phyloP scores from a whole-genome alignment of 2,113 vertebrate genomes.

The Rhynchopsitta pachyrhyncha region DNA sequence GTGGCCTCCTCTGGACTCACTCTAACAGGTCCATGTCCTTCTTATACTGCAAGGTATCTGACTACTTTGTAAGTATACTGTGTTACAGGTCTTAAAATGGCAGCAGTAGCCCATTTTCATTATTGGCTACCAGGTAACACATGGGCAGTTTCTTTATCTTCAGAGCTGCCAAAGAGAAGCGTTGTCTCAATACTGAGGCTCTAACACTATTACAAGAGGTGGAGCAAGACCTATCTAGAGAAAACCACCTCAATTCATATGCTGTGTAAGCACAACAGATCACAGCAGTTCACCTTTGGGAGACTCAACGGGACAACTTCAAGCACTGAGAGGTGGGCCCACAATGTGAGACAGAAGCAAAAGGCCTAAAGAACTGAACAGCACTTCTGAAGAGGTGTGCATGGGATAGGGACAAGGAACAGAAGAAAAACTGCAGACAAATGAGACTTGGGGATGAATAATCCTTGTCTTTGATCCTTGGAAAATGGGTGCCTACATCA shows the following conservation, averaged over 20 bases:
- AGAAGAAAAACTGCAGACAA: not conserved
- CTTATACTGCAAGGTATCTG: not conserved
- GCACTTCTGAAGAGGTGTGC: not conserved
- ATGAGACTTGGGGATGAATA: not conserved
- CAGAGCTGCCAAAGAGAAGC: not conserved
- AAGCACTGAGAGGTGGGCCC: not conserved
- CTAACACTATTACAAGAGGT: not conserved
- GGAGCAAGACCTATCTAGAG: not conserved
- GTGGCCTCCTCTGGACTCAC: not conserved
- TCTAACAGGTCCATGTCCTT: not conserved
- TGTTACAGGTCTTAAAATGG: not conserved
- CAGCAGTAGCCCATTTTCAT: not conserved
- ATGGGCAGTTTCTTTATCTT: accelerated
- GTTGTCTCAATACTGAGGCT: not conserved
- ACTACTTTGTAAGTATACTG: not conserved
- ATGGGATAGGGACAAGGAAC: not conserved
- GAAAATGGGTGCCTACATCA: not conserved
- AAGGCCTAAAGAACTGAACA: not conserved
- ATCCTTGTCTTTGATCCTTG: not conserved
- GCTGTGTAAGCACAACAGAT: no score
- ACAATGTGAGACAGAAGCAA: not conserved
- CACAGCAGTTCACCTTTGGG: not conserved
- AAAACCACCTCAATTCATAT: accelerated
- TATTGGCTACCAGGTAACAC: not conserved
- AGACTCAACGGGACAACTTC: accelerated